Base-by-base conservation (phyloP, 2,888 invertebrate genomes). In the Eudasyphora cyanicolor region DNA sequence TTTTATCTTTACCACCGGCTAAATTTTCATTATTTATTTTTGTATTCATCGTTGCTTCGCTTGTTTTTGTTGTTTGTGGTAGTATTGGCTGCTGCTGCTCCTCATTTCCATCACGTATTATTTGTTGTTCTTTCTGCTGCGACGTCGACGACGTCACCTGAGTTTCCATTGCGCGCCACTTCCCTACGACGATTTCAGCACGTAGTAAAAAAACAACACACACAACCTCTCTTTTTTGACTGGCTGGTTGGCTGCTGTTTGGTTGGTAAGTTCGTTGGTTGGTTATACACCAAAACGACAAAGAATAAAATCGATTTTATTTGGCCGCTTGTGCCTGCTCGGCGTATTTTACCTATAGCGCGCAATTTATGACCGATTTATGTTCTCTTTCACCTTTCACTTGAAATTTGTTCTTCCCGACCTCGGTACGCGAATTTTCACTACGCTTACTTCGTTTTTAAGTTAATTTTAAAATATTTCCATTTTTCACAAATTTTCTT, bases 101-200 rank as follows among this genome's bases (percentile, higher is more conserved):
- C 42, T 35, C 67, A 21, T 42, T 24, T 67, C n/a, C 24, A 12
- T 35, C 21, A 35, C 14, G 38, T 42, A 24, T 29, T 24, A 14
- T 19, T 12, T 21, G 73, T 49, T 38, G 73, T 42, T 71, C 69
- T 64, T 35, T 32, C 35, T 84, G 78, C 27, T 84, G 79, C 24
- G 76, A 79, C 75, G 71, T 76, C 64, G 80, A 73, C 64, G 81
- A 81, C 78, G 81, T 84, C 81, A 81, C 84, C 73, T 84, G 69
- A 73, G 78, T 79, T 84, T 81, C 84, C 67, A 84, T 84, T 84
- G 81, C 84, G 84, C 84, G 84, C 84, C 84, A 84, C 84, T 81
- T 84, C 78, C 78, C 79, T 78, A 84, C 57, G 51, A 70, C 73
- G 67, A 71, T 62, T 38, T 78, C 35, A 73, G 84, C 64, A 84